Base-by-base conservation (phyloP, 1,140 invertebrate genomes). In the Ceratitis capitata region DNA sequence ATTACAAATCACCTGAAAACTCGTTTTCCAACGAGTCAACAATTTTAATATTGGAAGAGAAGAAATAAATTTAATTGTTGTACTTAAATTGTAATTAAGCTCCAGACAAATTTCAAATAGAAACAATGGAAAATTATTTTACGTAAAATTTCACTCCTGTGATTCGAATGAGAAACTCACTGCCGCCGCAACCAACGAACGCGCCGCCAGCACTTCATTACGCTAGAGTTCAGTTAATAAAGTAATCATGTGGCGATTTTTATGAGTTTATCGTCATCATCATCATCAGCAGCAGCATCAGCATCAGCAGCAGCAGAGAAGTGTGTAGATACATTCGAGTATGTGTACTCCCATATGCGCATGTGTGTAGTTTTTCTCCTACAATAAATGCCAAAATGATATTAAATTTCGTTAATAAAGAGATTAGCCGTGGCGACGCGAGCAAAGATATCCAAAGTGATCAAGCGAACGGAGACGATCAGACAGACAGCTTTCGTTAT, bases 201-300 rank as follows among this genome's bases (percentile, higher is more conserved):
- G 10, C 19, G 4, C 5, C 51, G 23, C 5, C 51, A n/a, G 0
- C 51, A 1, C 19, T 0, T 1, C n/a, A n/a, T 19, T 12, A n/a
- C n/a, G 19, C 14, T n/a, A 42, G 35, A 69, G 1, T 88, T 89
- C 86, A 85, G 86, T 89, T 90, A 90, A 90, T 90, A 90, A 90
- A 90, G 89, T 88, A 90, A 90, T 89, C 89, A 90, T 49, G 49
- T 89, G 87, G 89, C 83, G 86, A 88, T 88, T 89, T 90, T 89
- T 89, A 89, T 87, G 89, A 89, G 87, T 89, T 86, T 29, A 61
- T 61, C 56, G 29, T 58, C 9, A 9, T 0, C 51, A n/a, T n/a
- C n/a, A n/a, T n/a, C n/a, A n/a, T n/a, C 29, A 56, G 2, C 19
- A n/a, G 51, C 23, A 56, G 51, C 51, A 5, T n/a, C 14, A 56